Evolutionary conservation across 2,888 invertebrate genomes (phyloP).

Genomic region (Prosopocoilus inquinatus): DNA sequence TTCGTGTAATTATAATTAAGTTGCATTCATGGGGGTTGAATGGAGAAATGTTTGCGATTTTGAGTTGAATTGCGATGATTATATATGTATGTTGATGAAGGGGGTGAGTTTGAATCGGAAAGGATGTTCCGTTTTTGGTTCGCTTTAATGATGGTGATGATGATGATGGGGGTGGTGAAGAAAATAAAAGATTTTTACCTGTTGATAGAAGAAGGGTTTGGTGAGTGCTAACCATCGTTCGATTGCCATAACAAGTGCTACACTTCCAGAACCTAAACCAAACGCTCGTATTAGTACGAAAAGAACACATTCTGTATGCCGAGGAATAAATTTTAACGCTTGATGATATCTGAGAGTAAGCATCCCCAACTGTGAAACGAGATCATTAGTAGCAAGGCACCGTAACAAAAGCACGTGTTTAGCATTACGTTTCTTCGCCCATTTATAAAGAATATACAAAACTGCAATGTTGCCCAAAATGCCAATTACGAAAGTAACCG

Average conservation of each 20-base stretch:
- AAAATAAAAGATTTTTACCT: conserved; percentile 56
- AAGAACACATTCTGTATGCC: conserved; percentile 60
- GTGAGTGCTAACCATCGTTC: conserved; percentile 86
- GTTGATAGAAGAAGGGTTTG: conserved; percentile 82
- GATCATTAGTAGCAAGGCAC: conserved; percentile 75
- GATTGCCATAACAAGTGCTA: conserved; percentile 84
- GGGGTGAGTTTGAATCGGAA: not conserved
- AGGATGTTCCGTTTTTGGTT: not conserved
- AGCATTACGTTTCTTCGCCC: conserved; percentile 71
- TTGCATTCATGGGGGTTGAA: not conserved
- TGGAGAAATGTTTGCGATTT: not conserved
- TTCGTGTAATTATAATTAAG: not conserved
- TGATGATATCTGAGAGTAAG: conserved; percentile 64
- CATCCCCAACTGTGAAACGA: conserved; percentile 79
- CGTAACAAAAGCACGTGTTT: conserved; percentile 79
- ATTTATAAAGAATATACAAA: conserved; percentile 67
- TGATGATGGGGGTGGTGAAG: not conserved
- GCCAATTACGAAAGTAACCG: conserved; percentile 63
- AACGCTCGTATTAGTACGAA: conserved; percentile 77
- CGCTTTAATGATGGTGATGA: not conserved
- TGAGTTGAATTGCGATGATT: not conserved
- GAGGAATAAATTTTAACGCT: conserved; percentile 36
- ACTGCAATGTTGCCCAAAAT: conserved; percentile 76
- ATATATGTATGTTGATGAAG: not conserved
- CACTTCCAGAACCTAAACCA: conserved; percentile 83